Percentiles rank a stretch among this genome's conserved stretches.
These are phyloP conservation scores for Tenthredo mesomela DNA, from an alignment of 2,888 invertebrate genomes.

Conservation along the genomic window DNA sequence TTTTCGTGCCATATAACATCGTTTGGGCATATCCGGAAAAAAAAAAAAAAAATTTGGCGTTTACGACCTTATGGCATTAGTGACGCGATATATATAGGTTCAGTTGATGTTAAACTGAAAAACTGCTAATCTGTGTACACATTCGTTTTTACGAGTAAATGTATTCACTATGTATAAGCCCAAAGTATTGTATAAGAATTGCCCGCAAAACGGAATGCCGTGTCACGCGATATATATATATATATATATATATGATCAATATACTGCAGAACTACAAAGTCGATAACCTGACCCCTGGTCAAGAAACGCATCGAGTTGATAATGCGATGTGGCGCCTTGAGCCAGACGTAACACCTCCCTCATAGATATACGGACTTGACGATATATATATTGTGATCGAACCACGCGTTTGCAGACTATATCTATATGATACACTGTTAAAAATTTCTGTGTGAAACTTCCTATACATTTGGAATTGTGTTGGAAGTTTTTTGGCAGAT, in stretches of 20 bases:
- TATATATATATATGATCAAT: background rate
- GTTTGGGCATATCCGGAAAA: no score
- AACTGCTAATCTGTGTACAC: background rate
- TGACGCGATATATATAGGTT: background rate
- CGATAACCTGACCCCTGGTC: conserved; percentile 49
- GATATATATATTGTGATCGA: background rate
- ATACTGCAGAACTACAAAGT: background rate
- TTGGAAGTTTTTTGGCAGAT: no score
- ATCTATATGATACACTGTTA: no score
- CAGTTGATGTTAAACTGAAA: background rate
- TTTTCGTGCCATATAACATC: no score
- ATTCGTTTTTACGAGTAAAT: background rate
- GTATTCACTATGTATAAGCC: background rate
- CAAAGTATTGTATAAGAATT: background rate
- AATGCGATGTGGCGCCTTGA: conserved; percentile 31
- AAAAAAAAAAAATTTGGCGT: no score
- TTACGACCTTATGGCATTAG: no score
- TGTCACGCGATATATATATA: background rate
- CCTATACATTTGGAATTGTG: no score
- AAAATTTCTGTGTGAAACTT: no score
- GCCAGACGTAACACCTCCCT: conserved; percentile 48
- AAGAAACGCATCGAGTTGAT: conserved; percentile 44
- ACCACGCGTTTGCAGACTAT: background rate
- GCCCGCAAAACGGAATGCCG: background rate
- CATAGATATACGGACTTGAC: conserved; percentile 17